A percentile compares a stretch with the other conserved stretches of the same genome.
Evolutionary conservation across 1,140 invertebrate genomes (phyloP).

Genomic region (Helicoverpa armigera): DNA sequence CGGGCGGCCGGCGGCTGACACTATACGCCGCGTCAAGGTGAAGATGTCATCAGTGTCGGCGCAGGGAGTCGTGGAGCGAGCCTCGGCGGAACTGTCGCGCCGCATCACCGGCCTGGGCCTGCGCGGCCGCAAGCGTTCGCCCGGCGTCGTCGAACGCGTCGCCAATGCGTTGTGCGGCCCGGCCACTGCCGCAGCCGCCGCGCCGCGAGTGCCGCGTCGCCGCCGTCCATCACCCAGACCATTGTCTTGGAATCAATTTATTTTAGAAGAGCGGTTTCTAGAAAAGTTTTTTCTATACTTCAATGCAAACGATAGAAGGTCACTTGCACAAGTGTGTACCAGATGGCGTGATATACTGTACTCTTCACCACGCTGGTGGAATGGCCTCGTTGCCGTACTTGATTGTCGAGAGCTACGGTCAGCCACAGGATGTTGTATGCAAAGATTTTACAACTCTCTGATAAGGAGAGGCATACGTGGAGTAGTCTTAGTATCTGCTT

Average conservation of each 20-base stretch:
- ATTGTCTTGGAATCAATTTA: slow-evolving; percentile 91
- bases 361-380: slow-evolving; percentile 94
- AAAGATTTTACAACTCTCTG: slow-evolving; percentile 93
- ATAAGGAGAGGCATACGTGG: slow-evolving; percentile 95
- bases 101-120: slow-evolving; percentile 94
- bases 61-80: slow-evolving; percentile 94
- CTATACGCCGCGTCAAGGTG: slow-evolving; percentile 84
- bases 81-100: slow-evolving; percentile 94
- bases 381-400: slow-evolving; percentile 93
- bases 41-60: slow-evolving; percentile 89
- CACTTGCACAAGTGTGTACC: slow-evolving; percentile 93
- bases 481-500: slow-evolving; percentile 93
- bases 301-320: slow-evolving; percentile 91
- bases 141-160: slow-evolving; percentile 92
- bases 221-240: slow-evolving; percentile 77
- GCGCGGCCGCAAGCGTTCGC: slow-evolving; percentile 89
- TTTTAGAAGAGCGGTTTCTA: slow-evolving; percentile 94
- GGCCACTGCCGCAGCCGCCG: slow-evolving; percentile 63
- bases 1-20: slow-evolving; percentile 75
- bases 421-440: slow-evolving; percentile 89
- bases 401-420: slow-evolving; percentile 93
- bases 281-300: slow-evolving; percentile 95
- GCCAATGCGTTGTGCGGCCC: slow-evolving; percentile 93
- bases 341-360: slow-evolving; percentile 96
- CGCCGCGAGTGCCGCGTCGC: slow-evolving; percentile 71